Conservation (phyloP, 2,888 invertebrate species). For the Lasiommata megera region DNA sequence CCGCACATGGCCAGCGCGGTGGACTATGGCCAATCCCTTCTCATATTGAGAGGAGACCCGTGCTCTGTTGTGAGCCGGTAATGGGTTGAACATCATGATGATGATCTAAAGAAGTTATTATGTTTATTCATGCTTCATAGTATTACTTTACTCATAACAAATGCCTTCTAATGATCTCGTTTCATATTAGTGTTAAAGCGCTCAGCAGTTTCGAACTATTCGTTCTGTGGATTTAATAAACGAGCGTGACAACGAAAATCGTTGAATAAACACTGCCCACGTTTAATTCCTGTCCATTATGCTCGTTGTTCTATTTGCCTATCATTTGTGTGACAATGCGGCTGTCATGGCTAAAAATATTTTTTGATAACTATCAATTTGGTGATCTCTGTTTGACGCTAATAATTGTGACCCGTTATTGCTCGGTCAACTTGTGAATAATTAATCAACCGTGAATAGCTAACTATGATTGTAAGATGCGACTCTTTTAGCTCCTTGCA, state of each 20-base stretch:
- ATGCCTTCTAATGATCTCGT: no score
- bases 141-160: no score
- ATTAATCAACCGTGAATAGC: background rate
- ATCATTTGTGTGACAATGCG: constrained; percentile 19
- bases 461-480: constrained; percentile 2
- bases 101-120: no score
- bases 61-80: no score
- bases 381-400: constrained; percentile 15
- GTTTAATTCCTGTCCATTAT: constrained; percentile 23
- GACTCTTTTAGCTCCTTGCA: no score
- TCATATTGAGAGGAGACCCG: no score
- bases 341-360: constrained; percentile 27
- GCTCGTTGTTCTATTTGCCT: constrained; percentile 25
- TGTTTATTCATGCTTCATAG: no score
- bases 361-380: constrained; percentile 15
- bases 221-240: constrained; percentile 22
- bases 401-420: background rate
- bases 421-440: background rate
- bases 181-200: no score
- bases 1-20: no score
- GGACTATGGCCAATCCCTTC: no score
- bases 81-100: no score
- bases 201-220: background rate
- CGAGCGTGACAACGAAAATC: constrained; percentile 26
- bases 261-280: constrained; percentile 24